These are phyloP conservation scores for Oxygymnocypris stewartii DNA, from an alignment of 2,113 vertebrate genomes.

Conservation along the genomic window DNA sequence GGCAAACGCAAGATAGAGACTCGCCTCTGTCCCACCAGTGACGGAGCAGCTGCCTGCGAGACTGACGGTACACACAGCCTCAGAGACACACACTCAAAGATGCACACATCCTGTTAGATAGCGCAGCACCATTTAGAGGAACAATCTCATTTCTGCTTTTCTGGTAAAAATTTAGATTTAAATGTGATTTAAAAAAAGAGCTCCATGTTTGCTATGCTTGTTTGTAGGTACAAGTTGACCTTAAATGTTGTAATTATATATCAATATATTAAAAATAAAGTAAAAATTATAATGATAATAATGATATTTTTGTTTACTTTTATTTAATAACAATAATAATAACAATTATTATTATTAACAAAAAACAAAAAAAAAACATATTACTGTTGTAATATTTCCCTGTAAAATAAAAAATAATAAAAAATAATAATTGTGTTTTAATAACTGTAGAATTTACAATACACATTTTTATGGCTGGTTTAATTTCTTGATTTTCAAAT, in stretches of 20 bases:
- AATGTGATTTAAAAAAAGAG: not conserved
- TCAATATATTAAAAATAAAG: not conserved
- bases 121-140: not conserved
- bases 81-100: not conserved
- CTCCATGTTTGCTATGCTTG: not conserved
- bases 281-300: too few species aligned
- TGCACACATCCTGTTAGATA: not conserved
- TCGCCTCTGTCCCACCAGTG: slow-evolving; percentile 86
- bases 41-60: slow-evolving; percentile 83
- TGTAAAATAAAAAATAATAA: not conserved
- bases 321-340: not conserved
- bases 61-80: slow-evolving; percentile 78
- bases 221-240: not conserved
- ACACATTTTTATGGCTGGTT: not conserved
- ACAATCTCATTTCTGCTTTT: too few species aligned
- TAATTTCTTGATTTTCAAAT: not conserved
- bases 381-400: not conserved
- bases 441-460: not conserved
- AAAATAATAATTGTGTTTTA: not conserved
- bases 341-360: too few species aligned
- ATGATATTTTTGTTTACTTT: not conserved
- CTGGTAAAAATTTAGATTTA: not conserved
- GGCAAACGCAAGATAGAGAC: slow-evolving; percentile 89
- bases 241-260: not conserved
- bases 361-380: not conserved